Base-by-base conservation (phyloP, 2,113 vertebrate genomes). In the Platichthys stellatus region DNA sequence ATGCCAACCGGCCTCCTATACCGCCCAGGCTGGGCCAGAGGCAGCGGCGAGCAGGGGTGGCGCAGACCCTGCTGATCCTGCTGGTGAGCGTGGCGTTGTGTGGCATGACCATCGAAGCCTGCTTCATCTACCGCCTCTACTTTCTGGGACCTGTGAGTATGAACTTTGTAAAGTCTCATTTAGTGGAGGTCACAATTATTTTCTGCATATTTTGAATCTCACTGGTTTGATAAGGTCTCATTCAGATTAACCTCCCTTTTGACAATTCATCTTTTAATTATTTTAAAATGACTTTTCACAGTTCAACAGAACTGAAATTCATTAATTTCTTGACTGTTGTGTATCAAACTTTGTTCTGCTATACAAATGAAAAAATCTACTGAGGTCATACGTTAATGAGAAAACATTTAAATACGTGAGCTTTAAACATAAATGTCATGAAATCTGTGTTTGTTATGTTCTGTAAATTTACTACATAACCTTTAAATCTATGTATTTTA, bases 41-140 rank as follows among this genome's bases (percentile, higher is more conserved):
- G 3, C 59, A 0, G 2, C 67, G 0, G 1, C 47, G n/a, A 3
- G 0, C 15, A 0, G 60, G 77, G 0, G 5, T 4, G 0, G 5
- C 45, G 0, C 83, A 90, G 69, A 91, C 17, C 17, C 38, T 94
- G 64, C 85, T 97, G 78, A 86, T 85, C 3, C 0, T 94, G 26
- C 77, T 95, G 62, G 80, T 96, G 35, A 47, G 85, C 64, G 7
- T 96, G 80, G 79, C 94, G 0, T 47, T 93, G 18, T 67, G 56
- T 0, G 94, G 90, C 15, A 74, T 96, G 74, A 72, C 68, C 0
- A 47, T 94, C 2, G 94, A 97, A 72, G 95, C 93, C 60, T 95
- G 90, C 85, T 93, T 95, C 67, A 92, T 97, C 86, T 94, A 91
- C 73, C 49, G 7, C 1, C 89, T 94, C 45, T 87, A 93, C 74